A percentile compares a stretch with the other conserved stretches of the same genome.
Evolutionary conservation across 2,113 vertebrate species (phyloP).

Genomic region (Misgurnus anguillicaudatus): DNA sequence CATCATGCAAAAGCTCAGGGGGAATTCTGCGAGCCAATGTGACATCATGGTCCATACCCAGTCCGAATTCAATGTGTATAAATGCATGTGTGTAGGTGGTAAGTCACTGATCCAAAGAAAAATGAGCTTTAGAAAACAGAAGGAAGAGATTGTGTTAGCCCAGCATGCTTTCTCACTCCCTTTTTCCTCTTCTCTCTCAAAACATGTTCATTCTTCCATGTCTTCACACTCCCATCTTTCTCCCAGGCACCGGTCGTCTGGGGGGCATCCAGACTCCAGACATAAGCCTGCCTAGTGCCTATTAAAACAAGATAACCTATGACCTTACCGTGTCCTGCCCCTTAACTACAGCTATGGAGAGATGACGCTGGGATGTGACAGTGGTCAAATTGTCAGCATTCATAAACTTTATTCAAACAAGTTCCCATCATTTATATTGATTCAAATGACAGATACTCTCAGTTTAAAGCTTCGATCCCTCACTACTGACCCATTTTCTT

Average conservation of each 20-base stretch:
- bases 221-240: slow-evolving; percentile 12
- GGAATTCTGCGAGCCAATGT: slow-evolving; percentile 52
- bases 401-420: slow-evolving; percentile 16
- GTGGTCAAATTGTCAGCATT: slow-evolving; percentile 33
- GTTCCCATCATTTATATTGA: slow-evolving; percentile 21
- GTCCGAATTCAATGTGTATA: slow-evolving; percentile 9
- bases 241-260: slow-evolving; percentile 27
- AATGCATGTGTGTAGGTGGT: slow-evolving; percentile 33
- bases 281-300: slow-evolving; percentile 43
- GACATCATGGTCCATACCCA: slow-evolving; percentile 54
- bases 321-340: slow-evolving; percentile 22
- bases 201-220: slow-evolving; percentile 25
- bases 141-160: slow-evolving; percentile 58
- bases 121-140: slow-evolving; percentile 6
- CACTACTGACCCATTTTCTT: slow-evolving; percentile 16
- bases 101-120: slow-evolving; percentile 20
- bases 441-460: slow-evolving; percentile 9
- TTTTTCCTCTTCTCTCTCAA: background rate
- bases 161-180: slow-evolving; percentile 46
- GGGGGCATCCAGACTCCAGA: slow-evolving; percentile 12
- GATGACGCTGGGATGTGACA: background rate
- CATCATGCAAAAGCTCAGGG: slow-evolving; percentile 56
- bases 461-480: background rate
- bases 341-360: slow-evolving; percentile 12
- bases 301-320: slow-evolving; percentile 48